Base-by-base conservation (phyloP, 53 echinoderm and acorn worm genomes). In the Astropecten irregularis region DNA sequence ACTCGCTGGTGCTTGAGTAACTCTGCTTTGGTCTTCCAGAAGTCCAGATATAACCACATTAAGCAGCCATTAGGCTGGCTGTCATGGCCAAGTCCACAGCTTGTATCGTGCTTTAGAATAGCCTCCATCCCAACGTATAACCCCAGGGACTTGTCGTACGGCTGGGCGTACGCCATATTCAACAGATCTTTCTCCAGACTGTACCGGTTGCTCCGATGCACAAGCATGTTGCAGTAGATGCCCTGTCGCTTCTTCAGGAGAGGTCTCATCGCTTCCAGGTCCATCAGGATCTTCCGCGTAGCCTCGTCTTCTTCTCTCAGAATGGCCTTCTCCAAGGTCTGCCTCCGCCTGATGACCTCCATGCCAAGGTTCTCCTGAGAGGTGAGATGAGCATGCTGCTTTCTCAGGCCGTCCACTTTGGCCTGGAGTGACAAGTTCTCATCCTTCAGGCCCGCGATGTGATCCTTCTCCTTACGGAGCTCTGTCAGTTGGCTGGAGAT, bases 11-110 rank as follows among this genome's bases (percentile, higher is more conserved):
- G 67, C 73, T 83, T 91, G 15, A 77, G 77, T 1, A 95, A 74
- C 52, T 88, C 14, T 2, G 93, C 81, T 51, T 71, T 88, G 22
- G 84, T 72, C 61, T 84, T 29, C 93, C 92, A 92, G 31, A 90
- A 61, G 25, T 93, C 87, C 84, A 95, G 33, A 46, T 91, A 95
- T 2, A 87, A 84, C 96, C 96, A 93, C 96, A 95, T 95, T 23
- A 95, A 51, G 79, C 87, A 91, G 55, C 96, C 96, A 47, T 93
- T 89, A 19, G 58, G 60, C 15, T 58, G 37, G 14, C 37, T 48
- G n/a, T n/a, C n/a, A n/a, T n/a, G n/a, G 22, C 19, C 35, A 7
- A 7, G 27, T 0, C 89, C 85, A 26, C 96, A 93, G 39, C 86
- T 82, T 13, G 42, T 76, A 51, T 93, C 96, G 27, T 79, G 71